Percentiles rank a stretch among this genome's conserved stretches.
phyloP scores from a whole-genome alignment of 2,113 vertebrate genomes.

The Channa maculata region DNA sequence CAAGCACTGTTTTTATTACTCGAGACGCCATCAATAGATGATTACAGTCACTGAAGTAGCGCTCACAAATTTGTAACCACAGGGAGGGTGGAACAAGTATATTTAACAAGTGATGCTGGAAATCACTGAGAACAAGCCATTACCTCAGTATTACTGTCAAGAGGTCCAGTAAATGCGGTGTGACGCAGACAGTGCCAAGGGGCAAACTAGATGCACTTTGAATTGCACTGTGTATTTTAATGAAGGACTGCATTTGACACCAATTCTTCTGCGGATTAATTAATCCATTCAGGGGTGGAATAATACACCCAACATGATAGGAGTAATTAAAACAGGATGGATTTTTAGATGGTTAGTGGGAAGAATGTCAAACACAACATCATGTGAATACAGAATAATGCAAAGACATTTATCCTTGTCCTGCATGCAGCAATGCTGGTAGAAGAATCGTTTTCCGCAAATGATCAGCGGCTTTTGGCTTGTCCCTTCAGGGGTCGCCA shows the following conservation, averaged over 20 bases:
- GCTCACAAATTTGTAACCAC: conserved; percentile 1
- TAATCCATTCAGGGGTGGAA: conserved; percentile 70
- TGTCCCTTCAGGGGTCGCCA: too few species aligned
- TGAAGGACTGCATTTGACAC: conserved; percentile 60
- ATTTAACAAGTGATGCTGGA: conserved; percentile 3
- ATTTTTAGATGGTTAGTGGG: conserved; percentile 66
- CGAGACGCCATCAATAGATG: conserved; percentile 3
- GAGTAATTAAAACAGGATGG: conserved; percentile 70
- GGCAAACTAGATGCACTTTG: conserved; percentile 40
- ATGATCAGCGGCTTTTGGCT: too few species aligned
- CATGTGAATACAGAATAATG: conserved; percentile 61
- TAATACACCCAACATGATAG: conserved; percentile 69
- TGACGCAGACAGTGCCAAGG: conserved; percentile 17
- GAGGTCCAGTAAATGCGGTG: conserved; percentile 5
- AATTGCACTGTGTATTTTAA: conserved; percentile 66
- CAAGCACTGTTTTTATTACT: conserved; percentile 16
- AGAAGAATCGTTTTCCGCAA: too few species aligned
- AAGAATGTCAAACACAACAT: conserved; percentile 74
- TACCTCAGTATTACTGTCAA: conserved; percentile 16
- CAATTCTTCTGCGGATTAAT: conserved; percentile 63
- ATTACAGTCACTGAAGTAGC: conserved; percentile 26
- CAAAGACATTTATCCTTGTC: too few species aligned
- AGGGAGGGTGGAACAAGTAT: not conserved
- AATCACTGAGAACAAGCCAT: conserved; percentile 31
- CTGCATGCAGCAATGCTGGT: too few species aligned